These are phyloP conservation scores for Rhinophrynus dorsalis DNA, from an alignment of 2,797 vertebrate genomes.

Conservation along the genomic window DNA sequence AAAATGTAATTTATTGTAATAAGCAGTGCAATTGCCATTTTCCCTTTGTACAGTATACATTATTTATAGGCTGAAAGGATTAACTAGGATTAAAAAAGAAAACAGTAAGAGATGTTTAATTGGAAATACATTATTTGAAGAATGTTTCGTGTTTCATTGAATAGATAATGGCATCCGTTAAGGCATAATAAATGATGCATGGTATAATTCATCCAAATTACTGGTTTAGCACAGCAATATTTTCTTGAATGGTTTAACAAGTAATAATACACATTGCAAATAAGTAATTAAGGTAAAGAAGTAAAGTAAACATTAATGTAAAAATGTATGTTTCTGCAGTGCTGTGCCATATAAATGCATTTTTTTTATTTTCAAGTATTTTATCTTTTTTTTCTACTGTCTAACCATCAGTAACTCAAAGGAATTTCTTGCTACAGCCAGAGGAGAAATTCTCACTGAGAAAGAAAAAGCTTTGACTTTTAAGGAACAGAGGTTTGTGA, in stretches of 20 bases:
- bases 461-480: too few species aligned
- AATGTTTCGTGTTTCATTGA: conserved; percentile 3
- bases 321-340: too few species aligned
- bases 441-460: too few species aligned
- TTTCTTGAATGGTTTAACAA: conserved; percentile 7
- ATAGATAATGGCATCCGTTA: conserved; percentile 1
- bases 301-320: neutral
- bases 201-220: neutral
- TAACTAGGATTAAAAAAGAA: conserved; percentile 12
- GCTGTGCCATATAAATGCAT: too few species aligned
- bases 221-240: neutral
- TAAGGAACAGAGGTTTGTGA: too few species aligned
- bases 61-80: neutral
- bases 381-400: too few species aligned
- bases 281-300: conserved; percentile 4
- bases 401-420: too few species aligned
- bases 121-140: conserved; percentile 1
- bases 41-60: neutral
- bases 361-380: too few species aligned
- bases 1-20: neutral
- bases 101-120: conserved; percentile 7
- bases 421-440: too few species aligned
- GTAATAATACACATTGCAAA: neutral
- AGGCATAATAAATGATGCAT: neutral
- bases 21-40: neutral